These are phyloP conservation scores for Physeter macrocephalus DNA, from an alignment of 2,113 vertebrate species.

Conservation along the genomic window DNA sequence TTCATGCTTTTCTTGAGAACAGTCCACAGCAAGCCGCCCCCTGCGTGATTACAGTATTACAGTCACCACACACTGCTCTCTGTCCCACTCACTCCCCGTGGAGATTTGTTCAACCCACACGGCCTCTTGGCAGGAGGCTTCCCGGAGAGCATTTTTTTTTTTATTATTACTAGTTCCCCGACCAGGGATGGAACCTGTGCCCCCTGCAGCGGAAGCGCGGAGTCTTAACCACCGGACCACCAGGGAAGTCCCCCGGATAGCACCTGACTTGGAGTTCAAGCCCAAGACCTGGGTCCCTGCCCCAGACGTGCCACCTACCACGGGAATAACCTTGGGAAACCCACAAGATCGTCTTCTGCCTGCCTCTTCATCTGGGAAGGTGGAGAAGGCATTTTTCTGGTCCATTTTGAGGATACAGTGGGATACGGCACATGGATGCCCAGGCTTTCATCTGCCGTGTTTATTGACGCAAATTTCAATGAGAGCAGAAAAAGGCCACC, in stretches of 20 bases:
- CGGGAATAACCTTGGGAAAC: background rate
- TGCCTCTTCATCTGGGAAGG: background rate
- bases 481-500: background rate
- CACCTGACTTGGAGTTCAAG: background rate
- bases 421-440: background rate
- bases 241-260: background rate
- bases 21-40: background rate
- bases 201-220: background rate
- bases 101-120: background rate
- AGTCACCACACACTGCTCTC: background rate
- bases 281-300: background rate
- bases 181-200: background rate
- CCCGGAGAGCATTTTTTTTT: background rate
- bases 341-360: background rate
- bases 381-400: background rate
- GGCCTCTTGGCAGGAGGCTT: background rate
- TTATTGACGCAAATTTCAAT: background rate
- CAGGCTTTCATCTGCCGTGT: background rate
- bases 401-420: background rate
- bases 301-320: background rate
- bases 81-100: background rate
- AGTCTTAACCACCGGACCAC: background rate
- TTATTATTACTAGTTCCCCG: background rate
- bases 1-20: background rate
- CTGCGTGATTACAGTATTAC: fast-evolving